Conservation (phyloP, 2,797 vertebrate species). For the Chloroceryle inda region DNA sequence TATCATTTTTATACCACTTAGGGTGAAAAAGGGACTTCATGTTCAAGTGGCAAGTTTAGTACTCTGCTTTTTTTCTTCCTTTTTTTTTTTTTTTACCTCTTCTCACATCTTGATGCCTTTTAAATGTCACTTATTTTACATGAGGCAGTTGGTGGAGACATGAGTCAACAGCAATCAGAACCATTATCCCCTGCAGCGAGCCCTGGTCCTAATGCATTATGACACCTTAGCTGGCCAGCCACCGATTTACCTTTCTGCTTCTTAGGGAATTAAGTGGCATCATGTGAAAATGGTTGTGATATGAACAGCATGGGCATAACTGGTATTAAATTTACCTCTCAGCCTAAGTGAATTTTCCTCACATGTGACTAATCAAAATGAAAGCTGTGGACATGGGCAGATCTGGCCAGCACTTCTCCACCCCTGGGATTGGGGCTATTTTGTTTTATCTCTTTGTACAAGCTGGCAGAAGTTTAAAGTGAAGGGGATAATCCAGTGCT, state of each 20-base stretch:
- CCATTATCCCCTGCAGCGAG: constrained; percentile 92
- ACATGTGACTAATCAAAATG: constrained; percentile 95
- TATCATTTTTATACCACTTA: constrained; percentile 88
- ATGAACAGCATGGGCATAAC: constrained; percentile 97
- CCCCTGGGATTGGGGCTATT: constrained; percentile 89
- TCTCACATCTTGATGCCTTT: constrained; percentile 88
- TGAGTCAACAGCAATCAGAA: constrained; percentile 92
- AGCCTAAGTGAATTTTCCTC: constrained; percentile 95
- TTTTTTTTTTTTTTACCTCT: constrained; percentile 77
- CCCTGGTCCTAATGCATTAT: constrained; percentile 89
- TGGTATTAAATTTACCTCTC: constrained; percentile 92
- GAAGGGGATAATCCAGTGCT: constrained; percentile 88
- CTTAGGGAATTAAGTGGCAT: constrained; percentile 96
- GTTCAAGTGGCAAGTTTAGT: constrained; percentile 85
- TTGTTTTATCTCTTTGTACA: constrained; percentile 91
- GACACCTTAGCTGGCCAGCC: constrained; percentile 89
- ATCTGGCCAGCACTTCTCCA: constrained; percentile 83
- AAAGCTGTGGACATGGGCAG: constrained; percentile 94
- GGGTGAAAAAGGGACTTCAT: constrained; percentile 81
- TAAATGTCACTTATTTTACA: constrained; percentile 96
- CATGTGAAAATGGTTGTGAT: constrained; percentile 95
- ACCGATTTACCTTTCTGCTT: constrained; percentile 91
- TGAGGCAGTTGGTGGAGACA: constrained; percentile 88
- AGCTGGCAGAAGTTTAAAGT: constrained; percentile 90
- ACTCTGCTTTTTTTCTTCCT: constrained; percentile 70